phyloP scores from a whole-genome alignment of 2,888 invertebrate genomes.

The Dorcus hopei region DNA sequence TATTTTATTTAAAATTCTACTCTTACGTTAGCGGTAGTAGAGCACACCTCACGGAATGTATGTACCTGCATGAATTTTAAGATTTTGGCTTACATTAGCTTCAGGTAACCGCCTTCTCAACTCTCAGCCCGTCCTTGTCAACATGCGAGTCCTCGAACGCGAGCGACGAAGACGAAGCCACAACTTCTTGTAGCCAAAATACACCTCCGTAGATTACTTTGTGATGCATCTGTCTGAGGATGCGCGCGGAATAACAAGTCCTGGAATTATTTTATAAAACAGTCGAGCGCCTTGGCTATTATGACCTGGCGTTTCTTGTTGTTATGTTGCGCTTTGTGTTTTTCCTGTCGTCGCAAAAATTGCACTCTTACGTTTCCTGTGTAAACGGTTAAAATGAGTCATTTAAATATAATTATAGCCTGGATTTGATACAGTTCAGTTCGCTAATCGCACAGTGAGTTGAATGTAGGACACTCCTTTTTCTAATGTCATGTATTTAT shows the following conservation, averaged over 20 bases:
- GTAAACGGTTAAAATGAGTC: not conserved
- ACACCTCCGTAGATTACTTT: conserved; percentile 17
- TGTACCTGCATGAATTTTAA: conserved; percentile 29
- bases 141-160: not conserved
- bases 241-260: conserved; percentile 22
- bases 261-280: conserved; percentile 22
- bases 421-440: not conserved
- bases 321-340: not conserved
- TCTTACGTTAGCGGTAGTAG: conserved; percentile 25
- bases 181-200: not conserved
- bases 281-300: conserved; percentile 13
- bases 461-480: no score
- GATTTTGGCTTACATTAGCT: conserved; percentile 18
- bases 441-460: no score
- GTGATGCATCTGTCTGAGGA: conserved; percentile 24
- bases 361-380: not conserved
- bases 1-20: conserved; percentile 18
- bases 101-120: conserved; percentile 2
- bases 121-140: not conserved
- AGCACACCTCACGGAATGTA: conserved; percentile 25
- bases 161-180: not conserved
- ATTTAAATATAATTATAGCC: not conserved
- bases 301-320: not conserved
- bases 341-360: not conserved
- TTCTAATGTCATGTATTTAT: not conserved